These are phyloP conservation scores for Amorpha juglandis DNA, from an alignment of 2,888 invertebrate species.

Conservation along the genomic window DNA sequence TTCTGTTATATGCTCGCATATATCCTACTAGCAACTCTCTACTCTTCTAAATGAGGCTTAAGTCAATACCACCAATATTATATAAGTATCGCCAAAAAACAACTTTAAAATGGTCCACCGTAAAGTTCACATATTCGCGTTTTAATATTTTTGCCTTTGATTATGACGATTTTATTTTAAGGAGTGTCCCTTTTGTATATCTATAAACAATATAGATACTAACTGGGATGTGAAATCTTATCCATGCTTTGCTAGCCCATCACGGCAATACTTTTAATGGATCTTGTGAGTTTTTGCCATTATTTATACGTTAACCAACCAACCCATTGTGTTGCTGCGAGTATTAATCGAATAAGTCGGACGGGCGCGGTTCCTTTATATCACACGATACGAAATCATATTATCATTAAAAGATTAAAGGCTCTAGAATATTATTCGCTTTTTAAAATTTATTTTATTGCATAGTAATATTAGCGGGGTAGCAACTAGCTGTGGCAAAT, in stretches of 20 bases:
- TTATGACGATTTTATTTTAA: neutral
- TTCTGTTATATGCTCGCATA: too few relatives aligned
- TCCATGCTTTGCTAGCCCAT: constrained; percentile 59
- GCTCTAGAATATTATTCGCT: too few relatives aligned
- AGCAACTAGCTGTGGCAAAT: too few relatives aligned
- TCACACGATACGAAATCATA: constrained; percentile 1
- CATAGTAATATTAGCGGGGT: too few relatives aligned
- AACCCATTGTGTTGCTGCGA: constrained; percentile 62
- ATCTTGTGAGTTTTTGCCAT: constrained; percentile 82
- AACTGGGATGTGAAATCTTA: constrained; percentile 33
- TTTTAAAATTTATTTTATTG: too few relatives aligned
- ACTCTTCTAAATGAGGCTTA: too few relatives aligned
- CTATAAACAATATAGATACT: neutral
- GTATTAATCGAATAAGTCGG: constrained; percentile 73
- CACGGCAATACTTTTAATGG: constrained; percentile 81
- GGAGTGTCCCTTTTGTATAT: neutral
- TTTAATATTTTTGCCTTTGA: too few relatives aligned
- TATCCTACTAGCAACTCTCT: too few relatives aligned
- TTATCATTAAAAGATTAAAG: neutral
- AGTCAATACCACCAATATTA: too few relatives aligned
- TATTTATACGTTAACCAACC: constrained; percentile 80
- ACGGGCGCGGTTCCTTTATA: constrained; percentile 37
- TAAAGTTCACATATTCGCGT: too few relatives aligned
- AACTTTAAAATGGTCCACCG: too few relatives aligned
- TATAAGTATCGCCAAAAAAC: too few relatives aligned